Percentiles rank a stretch among this genome's conserved stretches.
These are phyloP conservation scores for Drosophila funebris DNA, from an alignment of 1,140 invertebrate species.

Conservation along the genomic window DNA sequence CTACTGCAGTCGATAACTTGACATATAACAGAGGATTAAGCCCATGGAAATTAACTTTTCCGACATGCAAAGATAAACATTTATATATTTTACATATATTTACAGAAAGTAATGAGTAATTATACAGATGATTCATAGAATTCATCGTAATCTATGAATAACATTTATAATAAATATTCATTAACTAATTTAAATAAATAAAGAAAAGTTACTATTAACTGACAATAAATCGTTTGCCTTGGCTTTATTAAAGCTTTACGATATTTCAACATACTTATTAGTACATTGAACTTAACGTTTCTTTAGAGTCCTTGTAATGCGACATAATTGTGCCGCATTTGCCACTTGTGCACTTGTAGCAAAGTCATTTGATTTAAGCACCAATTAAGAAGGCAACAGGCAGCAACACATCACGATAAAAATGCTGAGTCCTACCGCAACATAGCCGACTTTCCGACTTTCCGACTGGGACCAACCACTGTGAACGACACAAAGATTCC, in stretches of 20 bases:
- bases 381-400: conserved; percentile 55
- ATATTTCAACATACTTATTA: not conserved
- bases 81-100: not conserved
- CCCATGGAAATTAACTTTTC: not conserved
- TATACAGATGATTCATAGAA: too few relatives aligned
- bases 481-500: conserved; percentile 68
- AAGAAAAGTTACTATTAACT: not conserved
- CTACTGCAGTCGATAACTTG: conserved; percentile 6
- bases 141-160: too few relatives aligned
- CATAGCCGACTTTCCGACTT: conserved; percentile 32
- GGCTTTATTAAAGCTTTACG: not conserved
- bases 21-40: not conserved
- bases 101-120: too few relatives aligned
- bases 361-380: conserved; percentile 71
- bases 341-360: conserved; percentile 27
- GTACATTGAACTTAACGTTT: not conserved
- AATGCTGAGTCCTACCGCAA: conserved; percentile 59
- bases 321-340: not conserved
- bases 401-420: conserved; percentile 3
- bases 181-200: too few relatives aligned
- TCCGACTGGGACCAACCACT: conserved; percentile 48
- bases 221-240: too few relatives aligned
- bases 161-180: too few relatives aligned
- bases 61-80: not conserved
- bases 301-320: not conserved